Evolutionary conservation across 1,140 invertebrate species (phyloP), one percentile per base, ranked within the genome.

Genomic region (Helicorthomorpha holstii): DNA sequence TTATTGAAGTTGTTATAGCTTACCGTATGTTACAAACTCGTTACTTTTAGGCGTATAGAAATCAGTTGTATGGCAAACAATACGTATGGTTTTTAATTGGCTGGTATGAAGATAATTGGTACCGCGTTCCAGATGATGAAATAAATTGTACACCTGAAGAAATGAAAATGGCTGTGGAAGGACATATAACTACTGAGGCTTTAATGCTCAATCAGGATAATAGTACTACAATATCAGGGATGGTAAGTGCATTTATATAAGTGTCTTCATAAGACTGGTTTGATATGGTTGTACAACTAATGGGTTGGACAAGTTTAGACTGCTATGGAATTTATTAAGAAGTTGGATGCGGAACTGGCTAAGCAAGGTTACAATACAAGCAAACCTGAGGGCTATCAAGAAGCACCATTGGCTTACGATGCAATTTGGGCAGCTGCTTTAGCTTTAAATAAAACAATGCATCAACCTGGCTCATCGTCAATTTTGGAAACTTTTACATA

Each of bases 101-200:
- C 42, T 98, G 95, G 95, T 99, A 98, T 66, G 91, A 98, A 63
- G 93, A 98, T 64, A 93, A 97, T 62, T 99, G 95, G 95, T 99
- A 92, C 65, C 85, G 89, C 61, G 75, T 79, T n/a, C 79, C 87
- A 52, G 82, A 87, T 47, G 87, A 93, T 65, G 78, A 81, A 19
- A 83, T 97, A 25, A 82, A 90, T 54, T 99, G 96, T 64, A 95
- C 90, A 0, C 75, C 76, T 38, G 85, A 95, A 58, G 78, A 98
- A 66, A 94, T 99, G 86, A 69, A 79, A 43, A 75, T 79, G 53
- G 95, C 94, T 0, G 87, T 94, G 1, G 91, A 98, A 66, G 93
- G 93, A 0, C 95, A 98, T 66, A 69, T 98, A 16, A 98, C 95
- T 0, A 98, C 95, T 1, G 95, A 99, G 65, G 93, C 92, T 4